phyloP scores from a whole-genome alignment of 2,113 vertebrate genomes.

The Macaca fascicularis region T2T-MFA8v1.1 NC_088385.1:122519001-122519500 shows the following conservation, averaged over 20 bases:
- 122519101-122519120: neutral
- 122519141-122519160: neutral
- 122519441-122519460: neutral
- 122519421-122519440: neutral
- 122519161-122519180: neutral
- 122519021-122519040: neutral
- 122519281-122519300: rapidly evolving
- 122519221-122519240: no score
- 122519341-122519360: neutral
- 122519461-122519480: neutral
- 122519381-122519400: neutral
- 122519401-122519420: neutral
- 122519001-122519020: neutral
- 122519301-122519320: neutral
- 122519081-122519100: neutral
- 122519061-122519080: neutral
- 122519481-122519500: neutral
- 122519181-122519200: neutral
- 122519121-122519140: neutral
- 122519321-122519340: neutral
- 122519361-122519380: neutral
- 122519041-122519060: neutral
- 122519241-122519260: neutral
- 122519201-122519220: neutral
- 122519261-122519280: neutral